Base-by-base conservation (phyloP, 2,113 vertebrate genomes). In the Calidris pugnax region DNA sequence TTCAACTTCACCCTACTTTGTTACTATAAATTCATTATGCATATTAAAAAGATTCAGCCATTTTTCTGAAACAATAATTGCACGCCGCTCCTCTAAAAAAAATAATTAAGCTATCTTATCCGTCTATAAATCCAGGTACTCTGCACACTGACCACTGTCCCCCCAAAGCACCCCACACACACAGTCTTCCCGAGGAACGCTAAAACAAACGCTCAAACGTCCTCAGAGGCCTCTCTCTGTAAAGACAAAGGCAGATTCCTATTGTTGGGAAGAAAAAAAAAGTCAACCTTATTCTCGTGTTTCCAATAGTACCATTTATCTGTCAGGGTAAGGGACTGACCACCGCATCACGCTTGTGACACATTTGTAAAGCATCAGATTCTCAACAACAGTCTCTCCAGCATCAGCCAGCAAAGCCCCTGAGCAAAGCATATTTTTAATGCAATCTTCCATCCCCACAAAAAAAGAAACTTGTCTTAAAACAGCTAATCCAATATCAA, bases 221-320 rank as follows among this genome's bases (percentile, higher is more conserved):
- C 98, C 97, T 98, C 94, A 94, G 98, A 98, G 98, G 98, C 98
- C 98, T 98, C 98, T 92, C 96, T 97, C 97, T 17, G 79, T 80
- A 98, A 98, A 98, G 97, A 98, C 98, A 98, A 98, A 98, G 97
- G 97, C 97, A 98, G 97, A 97, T 98, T 98, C 93, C 98, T 98
- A 98, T 98, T 98, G 98, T 98, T 98, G 96, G 48, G 47, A 24
- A 55, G 30, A 55, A 22, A 48, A 47, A 95, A 96, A 98, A 98
- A 98, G 98, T 98, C 98, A 98, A 98, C 96, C 97, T 98, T 98
- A 97, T 98, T 98, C 98, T 97, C 89, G 21, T 94, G 95, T 97
- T 97, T 98, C 98, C 96, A 98, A 97, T 64, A 98, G 97, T 97
- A 97, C 96, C 95, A 97, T 98, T 98, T 97, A 96, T 98, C 98